These are phyloP conservation scores for Dione juno DNA, from an alignment of 2,888 invertebrate genomes.

Conservation along the genomic window DNA sequence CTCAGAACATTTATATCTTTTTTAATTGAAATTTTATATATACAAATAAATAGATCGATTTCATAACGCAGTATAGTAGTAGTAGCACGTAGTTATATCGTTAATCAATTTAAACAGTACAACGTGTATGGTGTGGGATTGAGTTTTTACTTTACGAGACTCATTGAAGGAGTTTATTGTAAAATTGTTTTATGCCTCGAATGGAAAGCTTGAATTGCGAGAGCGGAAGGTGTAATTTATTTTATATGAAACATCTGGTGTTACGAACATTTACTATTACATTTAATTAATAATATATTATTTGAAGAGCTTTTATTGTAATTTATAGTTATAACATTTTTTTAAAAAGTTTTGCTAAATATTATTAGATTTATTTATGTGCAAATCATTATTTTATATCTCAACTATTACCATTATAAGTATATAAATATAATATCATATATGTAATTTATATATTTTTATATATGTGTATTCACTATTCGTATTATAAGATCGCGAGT, in stretches of 20 bases:
- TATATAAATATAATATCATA: no score
- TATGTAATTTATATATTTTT: no score
- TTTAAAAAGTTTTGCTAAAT: no score
- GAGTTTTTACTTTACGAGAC: constrained; percentile 8
- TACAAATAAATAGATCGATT: not conserved
- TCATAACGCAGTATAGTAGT: no score
- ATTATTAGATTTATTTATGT: no score
- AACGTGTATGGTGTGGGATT: constrained; percentile 9
- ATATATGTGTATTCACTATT: not conserved
- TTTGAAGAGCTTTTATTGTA: not conserved
- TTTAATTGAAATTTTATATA: not conserved
- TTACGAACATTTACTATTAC: not conserved
- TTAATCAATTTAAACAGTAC: constrained; percentile 9
- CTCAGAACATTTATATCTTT: no score
- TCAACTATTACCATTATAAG: no score
- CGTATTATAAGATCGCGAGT: not conserved
- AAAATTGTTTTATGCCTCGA: constrained; percentile 10
- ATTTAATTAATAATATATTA: not conserved
- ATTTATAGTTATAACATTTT: no score
- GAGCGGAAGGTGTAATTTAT: constrained; percentile 23
- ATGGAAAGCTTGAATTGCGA: constrained; percentile 12
- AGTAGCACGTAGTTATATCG: not conserved
- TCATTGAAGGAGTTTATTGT: constrained; percentile 12
- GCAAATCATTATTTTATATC: no score
- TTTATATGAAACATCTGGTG: constrained; percentile 8